Conservation (phyloP, 1,140 invertebrate species). For the Zaprionus taronus region DNA sequence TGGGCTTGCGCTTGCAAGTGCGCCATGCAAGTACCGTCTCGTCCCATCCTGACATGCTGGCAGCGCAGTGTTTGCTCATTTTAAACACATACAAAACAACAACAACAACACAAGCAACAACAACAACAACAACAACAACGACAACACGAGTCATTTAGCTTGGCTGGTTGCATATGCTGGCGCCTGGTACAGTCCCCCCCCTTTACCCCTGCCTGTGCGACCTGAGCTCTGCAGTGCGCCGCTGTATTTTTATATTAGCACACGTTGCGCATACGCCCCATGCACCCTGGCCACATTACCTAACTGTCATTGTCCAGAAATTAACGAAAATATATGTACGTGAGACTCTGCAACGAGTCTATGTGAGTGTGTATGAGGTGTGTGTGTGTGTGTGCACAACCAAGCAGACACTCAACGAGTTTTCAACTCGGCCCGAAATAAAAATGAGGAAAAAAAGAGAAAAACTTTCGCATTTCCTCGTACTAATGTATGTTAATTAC, state of each 20-base stretch:
- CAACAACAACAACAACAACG: slow-evolving; percentile 10
- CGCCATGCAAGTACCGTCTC: slow-evolving; percentile 31
- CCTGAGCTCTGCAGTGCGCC: slow-evolving; percentile 33
- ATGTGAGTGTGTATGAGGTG: background rate
- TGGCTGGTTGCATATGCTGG: slow-evolving; percentile 68
- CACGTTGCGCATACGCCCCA: slow-evolving; percentile 56
- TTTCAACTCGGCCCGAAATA: slow-evolving; percentile 34
- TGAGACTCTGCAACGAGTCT: slow-evolving; percentile 3
- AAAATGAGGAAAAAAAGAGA: slow-evolving; percentile 38
- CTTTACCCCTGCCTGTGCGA: slow-evolving; percentile 27
- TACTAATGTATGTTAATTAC: slow-evolving; percentile 84
- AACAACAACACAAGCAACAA: slow-evolving; percentile 21
- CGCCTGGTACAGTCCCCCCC: slow-evolving; percentile 21
- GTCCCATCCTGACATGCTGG: slow-evolving; percentile 8
- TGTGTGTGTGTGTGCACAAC: slow-evolving; percentile 26
- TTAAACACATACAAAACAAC: slow-evolving; percentile 61
- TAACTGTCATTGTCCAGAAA: slow-evolving; percentile 83
- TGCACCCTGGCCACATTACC: slow-evolving; percentile 59
- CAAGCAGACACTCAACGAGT: slow-evolving; percentile 41
- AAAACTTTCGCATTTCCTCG: slow-evolving; percentile 80
- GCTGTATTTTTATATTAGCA: slow-evolving; percentile 76
- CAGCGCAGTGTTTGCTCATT: slow-evolving; percentile 55
- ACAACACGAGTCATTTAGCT: slow-evolving; percentile 35
- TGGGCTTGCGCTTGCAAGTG: slow-evolving; percentile 32
- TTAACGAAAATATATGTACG: slow-evolving; percentile 78